Percentiles rank a stretch among this genome's conserved stretches.
Conservation (phyloP, 1,140 invertebrate genomes). For the Palaemon carinicauda region DNA sequence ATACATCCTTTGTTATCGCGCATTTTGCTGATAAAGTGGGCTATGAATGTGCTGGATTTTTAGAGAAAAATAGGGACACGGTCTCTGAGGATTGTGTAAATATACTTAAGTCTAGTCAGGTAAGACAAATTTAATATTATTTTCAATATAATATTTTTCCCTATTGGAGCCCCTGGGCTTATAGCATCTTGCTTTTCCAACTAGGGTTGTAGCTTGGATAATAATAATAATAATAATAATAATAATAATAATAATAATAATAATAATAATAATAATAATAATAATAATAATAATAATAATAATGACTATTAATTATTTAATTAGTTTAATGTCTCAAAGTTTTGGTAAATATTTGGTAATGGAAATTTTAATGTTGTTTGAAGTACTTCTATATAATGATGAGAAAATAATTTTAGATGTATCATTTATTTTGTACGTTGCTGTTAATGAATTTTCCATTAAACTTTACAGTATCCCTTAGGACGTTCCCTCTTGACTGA, state of each 20-base stretch:
- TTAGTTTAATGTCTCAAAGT: neutral
- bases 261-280: too few species aligned
- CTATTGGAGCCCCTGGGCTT: too few species aligned
- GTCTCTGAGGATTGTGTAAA: conserved; percentile 93
- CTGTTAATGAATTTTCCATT: neutral
- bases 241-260: too few species aligned
- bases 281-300: too few species aligned
- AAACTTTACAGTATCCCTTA: conserved; percentile 19
- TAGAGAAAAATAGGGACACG: conserved; percentile 97
- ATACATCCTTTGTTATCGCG: conserved; percentile 78
- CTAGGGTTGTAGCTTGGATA: too few species aligned
- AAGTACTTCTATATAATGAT: too few species aligned
- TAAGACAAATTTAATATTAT: conserved; percentile 17
- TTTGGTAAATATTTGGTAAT: too few species aligned
- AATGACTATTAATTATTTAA: neutral
- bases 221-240: too few species aligned
- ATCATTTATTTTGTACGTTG: neutral
- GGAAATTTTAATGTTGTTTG: too few species aligned
- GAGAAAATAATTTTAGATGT: too few species aligned
- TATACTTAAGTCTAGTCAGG: conserved; percentile 69
- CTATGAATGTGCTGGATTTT: conserved; percentile 90
- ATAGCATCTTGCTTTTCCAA: too few species aligned
- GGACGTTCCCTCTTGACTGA: conserved; percentile 38
- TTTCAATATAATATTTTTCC: neutral
- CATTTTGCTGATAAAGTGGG: conserved; percentile 79